A percentile compares a stretch with the other conserved stretches of the same genome.
Conservation (phyloP, 2,113 vertebrate genomes). For the Vulpes ferrilata region DNA sequence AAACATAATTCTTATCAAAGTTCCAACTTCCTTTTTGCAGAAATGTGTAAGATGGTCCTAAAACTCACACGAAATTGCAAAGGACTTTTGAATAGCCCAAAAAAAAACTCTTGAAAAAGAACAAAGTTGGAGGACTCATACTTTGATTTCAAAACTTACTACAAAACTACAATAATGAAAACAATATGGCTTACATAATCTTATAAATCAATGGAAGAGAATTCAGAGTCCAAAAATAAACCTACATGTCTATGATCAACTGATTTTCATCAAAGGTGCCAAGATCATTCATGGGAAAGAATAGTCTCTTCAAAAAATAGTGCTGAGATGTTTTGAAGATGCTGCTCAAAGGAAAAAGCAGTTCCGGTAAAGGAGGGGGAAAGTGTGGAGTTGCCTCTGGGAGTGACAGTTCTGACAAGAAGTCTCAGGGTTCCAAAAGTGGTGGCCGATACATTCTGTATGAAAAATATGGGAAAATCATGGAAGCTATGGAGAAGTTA, state of each 20-base stretch:
- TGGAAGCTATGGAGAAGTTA: slow-evolving; percentile 96
- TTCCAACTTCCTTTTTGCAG: background rate
- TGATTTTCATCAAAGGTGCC: background rate
- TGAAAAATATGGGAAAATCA: slow-evolving; percentile 93
- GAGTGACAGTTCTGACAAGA: background rate
- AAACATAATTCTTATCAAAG: slow-evolving; percentile 48
- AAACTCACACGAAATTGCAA: background rate
- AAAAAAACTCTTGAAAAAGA: background rate
- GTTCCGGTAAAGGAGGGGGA: slow-evolving; percentile 55
- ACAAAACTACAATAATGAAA: slow-evolving; percentile 19
- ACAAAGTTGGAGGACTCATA: background rate
- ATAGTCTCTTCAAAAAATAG: background rate
- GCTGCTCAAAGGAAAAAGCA: slow-evolving; percentile 81
- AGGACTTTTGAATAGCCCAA: background rate
- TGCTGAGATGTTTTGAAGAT: slow-evolving; percentile 47
- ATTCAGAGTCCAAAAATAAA: slow-evolving; percentile 6
- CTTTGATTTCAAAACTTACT: slow-evolving; percentile 34
- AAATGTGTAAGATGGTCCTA: background rate
- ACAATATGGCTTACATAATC: background rate
- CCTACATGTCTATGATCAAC: background rate
- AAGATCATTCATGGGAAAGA: background rate
- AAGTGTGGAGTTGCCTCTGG: slow-evolving; percentile 1
- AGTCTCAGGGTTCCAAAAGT: background rate
- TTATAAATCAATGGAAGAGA: background rate
- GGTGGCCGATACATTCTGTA: slow-evolving; percentile 91